Evolutionary conservation across 2,113 vertebrate species (phyloP).

Genomic region (Hemibagrus wyckioides): DNA sequence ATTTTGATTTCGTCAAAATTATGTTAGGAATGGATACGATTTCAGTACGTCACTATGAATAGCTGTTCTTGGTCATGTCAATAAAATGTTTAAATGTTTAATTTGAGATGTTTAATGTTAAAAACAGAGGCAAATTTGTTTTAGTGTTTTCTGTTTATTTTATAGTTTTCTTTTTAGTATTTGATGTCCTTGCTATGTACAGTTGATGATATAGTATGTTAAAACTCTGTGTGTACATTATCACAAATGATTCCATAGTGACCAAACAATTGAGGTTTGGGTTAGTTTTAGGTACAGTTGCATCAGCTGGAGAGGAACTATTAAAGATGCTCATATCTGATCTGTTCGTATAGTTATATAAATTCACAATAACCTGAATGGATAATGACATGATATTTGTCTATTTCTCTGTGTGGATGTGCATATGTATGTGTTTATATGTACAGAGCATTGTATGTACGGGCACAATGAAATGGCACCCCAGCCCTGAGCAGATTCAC

Average conservation of each 20-base stretch:
- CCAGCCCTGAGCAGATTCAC: slow-evolving; percentile 81
- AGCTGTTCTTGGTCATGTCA: slow-evolving; percentile 15
- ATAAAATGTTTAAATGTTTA: not conserved
- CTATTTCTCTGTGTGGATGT: slow-evolving; percentile 4
- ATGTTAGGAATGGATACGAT: slow-evolving; percentile 18
- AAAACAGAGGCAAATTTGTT: not conserved
- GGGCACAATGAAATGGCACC: slow-evolving; percentile 85
- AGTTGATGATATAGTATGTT: not conserved
- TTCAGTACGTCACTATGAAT: slow-evolving; percentile 18
- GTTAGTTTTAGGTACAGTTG: not conserved
- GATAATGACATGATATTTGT: not conserved
- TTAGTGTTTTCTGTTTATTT: not conserved
- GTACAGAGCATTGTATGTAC: slow-evolving; percentile 89
- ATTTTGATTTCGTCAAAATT: slow-evolving; percentile 23
- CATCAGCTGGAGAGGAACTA: not conserved
- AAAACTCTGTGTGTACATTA: not conserved
- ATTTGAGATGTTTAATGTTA: too few species aligned
- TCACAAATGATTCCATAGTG: not conserved
- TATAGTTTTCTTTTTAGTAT: not conserved
- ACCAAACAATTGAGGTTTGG: not conserved
- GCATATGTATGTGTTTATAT: slow-evolving; percentile 31
- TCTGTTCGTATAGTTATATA: not conserved
- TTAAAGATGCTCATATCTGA: not conserved
- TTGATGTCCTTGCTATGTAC: not conserved
- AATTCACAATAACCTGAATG: not conserved